A percentile compares a stretch with the other conserved stretches of the same genome.
Evolutionary conservation across 2,797 vertebrate genomes (phyloP).

Genomic region (Rallus crepitans): DNA sequence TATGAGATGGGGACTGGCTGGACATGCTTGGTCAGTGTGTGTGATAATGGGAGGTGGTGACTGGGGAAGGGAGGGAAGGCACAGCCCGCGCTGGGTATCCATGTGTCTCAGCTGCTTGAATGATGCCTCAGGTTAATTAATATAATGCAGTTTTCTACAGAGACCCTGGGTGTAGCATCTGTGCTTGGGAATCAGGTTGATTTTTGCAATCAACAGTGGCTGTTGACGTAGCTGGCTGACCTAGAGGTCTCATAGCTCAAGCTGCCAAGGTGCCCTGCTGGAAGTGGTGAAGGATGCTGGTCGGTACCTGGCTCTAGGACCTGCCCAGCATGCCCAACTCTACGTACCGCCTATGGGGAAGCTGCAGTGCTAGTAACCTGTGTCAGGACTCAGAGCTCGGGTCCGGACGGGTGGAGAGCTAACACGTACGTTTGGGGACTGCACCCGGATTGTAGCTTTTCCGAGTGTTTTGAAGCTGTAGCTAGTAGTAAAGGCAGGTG

Average conservation of each 20-base stretch:
- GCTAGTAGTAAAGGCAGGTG: background rate
- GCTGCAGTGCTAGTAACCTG: background rate
- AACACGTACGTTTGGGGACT: fast-evolving
- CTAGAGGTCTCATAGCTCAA: background rate
- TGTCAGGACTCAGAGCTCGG: background rate
- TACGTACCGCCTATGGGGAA: background rate
- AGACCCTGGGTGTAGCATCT: background rate
- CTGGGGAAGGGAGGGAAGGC: background rate
- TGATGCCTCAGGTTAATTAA: background rate
- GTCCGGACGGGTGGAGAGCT: background rate
- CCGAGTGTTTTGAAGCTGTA: background rate
- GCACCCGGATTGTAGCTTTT: background rate
- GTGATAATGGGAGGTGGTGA: fast-evolving
- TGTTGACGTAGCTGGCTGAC: background rate
- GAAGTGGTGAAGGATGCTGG: background rate
- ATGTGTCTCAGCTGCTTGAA: background rate
- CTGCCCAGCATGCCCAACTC: background rate
- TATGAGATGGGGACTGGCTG: background rate
- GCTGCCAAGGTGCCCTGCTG: background rate
- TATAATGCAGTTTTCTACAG: background rate
- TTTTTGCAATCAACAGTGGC: background rate
- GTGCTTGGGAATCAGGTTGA: background rate
- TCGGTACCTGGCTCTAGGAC: background rate
- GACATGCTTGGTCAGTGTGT: fast-evolving
- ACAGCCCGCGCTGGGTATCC: background rate